Evolutionary conservation across 2,113 vertebrate genomes (phyloP).

Genomic region (Petrocephalus microphthalmus): DNA sequence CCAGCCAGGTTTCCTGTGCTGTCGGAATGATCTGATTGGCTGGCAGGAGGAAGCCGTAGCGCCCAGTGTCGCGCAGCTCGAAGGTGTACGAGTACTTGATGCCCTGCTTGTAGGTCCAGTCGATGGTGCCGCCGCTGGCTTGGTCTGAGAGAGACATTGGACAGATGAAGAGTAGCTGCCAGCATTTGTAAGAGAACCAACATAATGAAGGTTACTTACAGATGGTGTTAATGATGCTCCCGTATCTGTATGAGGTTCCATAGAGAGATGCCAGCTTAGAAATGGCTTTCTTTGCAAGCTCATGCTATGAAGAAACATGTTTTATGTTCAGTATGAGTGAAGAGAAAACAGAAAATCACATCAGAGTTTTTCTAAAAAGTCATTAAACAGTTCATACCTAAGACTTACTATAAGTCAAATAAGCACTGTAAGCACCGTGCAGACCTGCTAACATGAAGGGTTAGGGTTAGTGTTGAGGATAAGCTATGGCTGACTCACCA

Average conservation of each 20-base stretch:
- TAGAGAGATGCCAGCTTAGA: slow-evolving; percentile 70
- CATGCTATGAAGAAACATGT: slow-evolving; percentile 54
- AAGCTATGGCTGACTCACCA: slow-evolving; percentile 60
- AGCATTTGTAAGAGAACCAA: background rate
- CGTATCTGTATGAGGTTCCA: slow-evolving; percentile 69
- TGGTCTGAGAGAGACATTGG: slow-evolving; percentile 59
- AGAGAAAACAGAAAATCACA: background rate
- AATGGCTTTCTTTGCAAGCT: slow-evolving; percentile 66
- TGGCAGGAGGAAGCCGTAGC: slow-evolving; percentile 79
- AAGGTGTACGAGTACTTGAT: slow-evolving; percentile 92
- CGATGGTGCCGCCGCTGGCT: slow-evolving; percentile 74
- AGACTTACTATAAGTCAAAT: background rate
- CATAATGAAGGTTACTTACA: slow-evolving; percentile 65
- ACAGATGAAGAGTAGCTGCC: background rate
- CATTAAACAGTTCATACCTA: background rate
- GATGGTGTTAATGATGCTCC: slow-evolving; percentile 82
- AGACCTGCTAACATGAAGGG: background rate
- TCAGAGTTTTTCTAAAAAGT: background rate
- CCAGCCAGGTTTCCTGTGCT: slow-evolving; percentile 83
- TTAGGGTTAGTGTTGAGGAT: no score
- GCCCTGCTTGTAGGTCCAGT: slow-evolving; percentile 85
- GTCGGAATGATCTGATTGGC: slow-evolving; percentile 83
- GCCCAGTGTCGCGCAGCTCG: slow-evolving; percentile 83
- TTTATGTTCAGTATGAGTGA: background rate
- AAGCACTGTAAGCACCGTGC: background rate